Base-by-base conservation (phyloP, 2,113 vertebrate genomes). In the Boleophthalmus pectinirostris region DNA sequence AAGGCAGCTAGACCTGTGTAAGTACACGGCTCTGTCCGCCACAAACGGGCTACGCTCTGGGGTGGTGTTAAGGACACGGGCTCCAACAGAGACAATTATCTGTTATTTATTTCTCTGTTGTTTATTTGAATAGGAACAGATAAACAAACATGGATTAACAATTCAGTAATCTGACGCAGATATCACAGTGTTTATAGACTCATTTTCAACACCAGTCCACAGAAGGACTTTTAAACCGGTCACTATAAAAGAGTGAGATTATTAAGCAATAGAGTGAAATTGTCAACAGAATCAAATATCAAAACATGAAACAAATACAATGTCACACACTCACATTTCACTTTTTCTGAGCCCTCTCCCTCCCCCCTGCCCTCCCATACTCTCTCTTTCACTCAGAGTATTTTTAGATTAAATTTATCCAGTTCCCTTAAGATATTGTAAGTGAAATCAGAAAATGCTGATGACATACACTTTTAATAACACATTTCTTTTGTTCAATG, bases 1-100 rank as follows among this genome's bases (percentile, higher is more conserved):
- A 84, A 86, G 73, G 84, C 74, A 89, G 83, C 80, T 75, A 79
- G 88, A 88, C 87, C 87, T 83, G 87, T 87, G 81, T 88, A 84
- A 87, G 83, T 87, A 82, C 86, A 88, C 80, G 61, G 82, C 69
- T 81, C 77, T 83, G 87, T 90, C 77, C 82, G 70, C 81, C 74
- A 81, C 78, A 82, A 82, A 69, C 47, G 87, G 82, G 75, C 74
- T 47, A 47, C 49, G 29, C 74, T 82, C 47, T 0, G 35, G 66
- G 77, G 66, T 75, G 79, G 87, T 88, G 80, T 82, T 83, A 82
- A 70, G 83, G 79, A 85, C 65, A 82, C 79, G 53, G 49, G 79
- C 64, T 73, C 67, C 69, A 72, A 84, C 73, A 78, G 68, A 66
- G 18, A 74, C 65, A 5, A 1, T 51, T 51, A n/a, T 10, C n/a